Percentiles rank a stretch among this genome's conserved stretches.
These are phyloP conservation scores for Bombus pascuorum DNA, from an alignment of 1,140 invertebrate genomes.

Conservation along the genomic window DNA sequence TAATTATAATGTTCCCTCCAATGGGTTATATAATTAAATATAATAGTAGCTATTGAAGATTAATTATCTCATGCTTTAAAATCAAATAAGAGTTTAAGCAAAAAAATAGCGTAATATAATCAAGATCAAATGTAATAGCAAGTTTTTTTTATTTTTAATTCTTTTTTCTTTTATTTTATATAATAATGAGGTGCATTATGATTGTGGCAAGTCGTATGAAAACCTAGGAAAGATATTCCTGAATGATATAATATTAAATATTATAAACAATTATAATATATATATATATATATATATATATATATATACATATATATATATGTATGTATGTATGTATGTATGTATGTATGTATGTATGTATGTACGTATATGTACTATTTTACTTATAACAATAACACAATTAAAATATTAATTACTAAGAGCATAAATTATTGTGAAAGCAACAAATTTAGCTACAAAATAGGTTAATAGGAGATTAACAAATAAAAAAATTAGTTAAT, in stretches of 20 bases:
- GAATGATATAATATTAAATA: constrained; percentile 73
- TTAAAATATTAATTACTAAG: constrained; percentile 69
- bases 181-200: constrained; percentile 51
- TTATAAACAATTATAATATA: constrained; percentile 73
- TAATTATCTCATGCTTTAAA: background rate
- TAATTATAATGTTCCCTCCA: constrained; percentile 40
- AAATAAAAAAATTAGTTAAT: constrained; percentile 79
- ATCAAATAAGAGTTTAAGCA: background rate
- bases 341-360: too few relatives aligned
- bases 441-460: constrained; percentile 80
- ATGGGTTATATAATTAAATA: constrained; percentile 31
- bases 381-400: constrained; percentile 77
- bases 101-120: background rate
- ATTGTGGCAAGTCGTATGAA: constrained; percentile 55
- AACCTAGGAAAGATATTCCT: constrained; percentile 70
- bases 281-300: too few relatives aligned
- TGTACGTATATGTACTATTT: constrained; percentile 72
- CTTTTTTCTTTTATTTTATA: constrained; percentile 27
- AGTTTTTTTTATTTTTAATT: constrained; percentile 26
- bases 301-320: too few relatives aligned
- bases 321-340: too few relatives aligned
- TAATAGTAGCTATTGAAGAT: background rate
- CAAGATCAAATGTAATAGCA: background rate
- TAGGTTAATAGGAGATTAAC: constrained; percentile 82
- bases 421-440: constrained; percentile 81